Evolutionary conservation across 2,888 invertebrate species (phyloP).

Genomic region (Eupsilia transversa): DNA sequence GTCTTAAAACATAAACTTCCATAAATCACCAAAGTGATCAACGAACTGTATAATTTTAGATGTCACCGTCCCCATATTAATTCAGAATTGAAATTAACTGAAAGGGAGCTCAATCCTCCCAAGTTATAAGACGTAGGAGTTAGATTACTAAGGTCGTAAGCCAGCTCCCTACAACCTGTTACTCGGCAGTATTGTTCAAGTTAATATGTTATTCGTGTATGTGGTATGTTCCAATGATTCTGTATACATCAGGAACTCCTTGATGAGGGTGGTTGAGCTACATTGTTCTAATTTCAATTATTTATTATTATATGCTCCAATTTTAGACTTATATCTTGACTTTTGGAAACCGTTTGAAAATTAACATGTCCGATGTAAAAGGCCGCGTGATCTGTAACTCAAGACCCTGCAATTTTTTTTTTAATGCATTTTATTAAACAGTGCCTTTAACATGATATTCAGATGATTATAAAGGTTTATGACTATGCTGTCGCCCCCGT

Average conservation of each 20-base stretch:
- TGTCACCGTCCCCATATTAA: constrained; percentile 46
- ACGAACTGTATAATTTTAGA: constrained; percentile 55
- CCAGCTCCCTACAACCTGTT: constrained; percentile 54
- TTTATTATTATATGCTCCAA: too few relatives aligned
- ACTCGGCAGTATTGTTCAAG: constrained; percentile 47
- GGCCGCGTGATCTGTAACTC: too few relatives aligned
- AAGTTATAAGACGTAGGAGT: constrained; percentile 50
- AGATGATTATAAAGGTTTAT: too few relatives aligned
- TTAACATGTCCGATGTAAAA: too few relatives aligned
- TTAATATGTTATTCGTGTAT: constrained; percentile 51
- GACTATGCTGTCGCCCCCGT: too few relatives aligned
- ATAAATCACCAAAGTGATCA: constrained; percentile 60
- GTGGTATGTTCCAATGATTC: constrained; percentile 48
- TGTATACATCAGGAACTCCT: constrained; percentile 31
- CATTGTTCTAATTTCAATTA: constrained; percentile 30
- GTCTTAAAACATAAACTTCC: constrained; percentile 33
- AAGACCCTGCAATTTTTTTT: too few relatives aligned
- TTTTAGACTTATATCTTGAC: too few relatives aligned
- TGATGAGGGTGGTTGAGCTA: constrained; percentile 18
- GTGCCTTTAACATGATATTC: too few relatives aligned
- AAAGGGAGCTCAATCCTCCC: constrained; percentile 46
- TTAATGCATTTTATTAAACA: too few relatives aligned
- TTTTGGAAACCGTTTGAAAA: too few relatives aligned
- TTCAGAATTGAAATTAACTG: constrained; percentile 62
- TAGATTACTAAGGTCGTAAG: constrained; percentile 54